Evolutionary conservation across 92 coral and sea anemone genomes (phyloP).

Genomic region (Plumapathes pennacea): DNA sequence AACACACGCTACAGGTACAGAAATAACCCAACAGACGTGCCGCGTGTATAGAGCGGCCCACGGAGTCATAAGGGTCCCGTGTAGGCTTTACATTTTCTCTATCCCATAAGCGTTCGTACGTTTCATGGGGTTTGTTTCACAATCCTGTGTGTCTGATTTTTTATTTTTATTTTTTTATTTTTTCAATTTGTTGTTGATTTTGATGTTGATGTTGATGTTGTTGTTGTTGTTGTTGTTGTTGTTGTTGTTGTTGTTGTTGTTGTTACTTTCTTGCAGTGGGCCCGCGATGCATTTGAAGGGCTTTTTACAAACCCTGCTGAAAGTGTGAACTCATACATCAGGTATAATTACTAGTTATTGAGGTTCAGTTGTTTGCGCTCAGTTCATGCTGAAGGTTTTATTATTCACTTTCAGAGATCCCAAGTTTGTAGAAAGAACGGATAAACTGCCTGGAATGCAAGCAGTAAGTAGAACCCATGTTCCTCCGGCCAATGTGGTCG

Average conservation of each 20-base stretch:
- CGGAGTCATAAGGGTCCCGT: too few relatives aligned
- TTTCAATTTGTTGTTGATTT: too few relatives aligned
- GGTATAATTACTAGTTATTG: constrained; percentile 35
- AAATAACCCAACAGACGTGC: too few relatives aligned
- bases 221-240: too few relatives aligned
- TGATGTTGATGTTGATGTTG: too few relatives aligned
- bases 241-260: too few relatives aligned
- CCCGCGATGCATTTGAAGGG: constrained; percentile 98
- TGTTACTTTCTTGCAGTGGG: constrained; percentile 68
- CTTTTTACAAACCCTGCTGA: constrained; percentile 89
- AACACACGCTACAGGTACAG: constrained; percentile 95
- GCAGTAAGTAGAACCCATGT: constrained; percentile 59
- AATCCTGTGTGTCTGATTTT: too few relatives aligned
- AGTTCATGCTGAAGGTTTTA: neutral
- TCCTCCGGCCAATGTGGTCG: neutral
- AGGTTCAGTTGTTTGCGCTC: neutral
- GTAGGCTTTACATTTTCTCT: too few relatives aligned
- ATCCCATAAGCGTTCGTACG: too few relatives aligned
- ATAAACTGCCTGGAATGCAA: constrained; percentile 96
- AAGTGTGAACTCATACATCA: constrained; percentile 77
- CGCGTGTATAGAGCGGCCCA: too few relatives aligned
- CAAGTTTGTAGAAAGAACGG: constrained; percentile 80
- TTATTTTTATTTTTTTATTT: too few relatives aligned
- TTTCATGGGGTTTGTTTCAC: too few relatives aligned
- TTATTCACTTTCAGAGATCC: constrained; percentile 65